Base-by-base conservation (phyloP, 1,140 invertebrate species). In the Drosophila parvula region DNA sequence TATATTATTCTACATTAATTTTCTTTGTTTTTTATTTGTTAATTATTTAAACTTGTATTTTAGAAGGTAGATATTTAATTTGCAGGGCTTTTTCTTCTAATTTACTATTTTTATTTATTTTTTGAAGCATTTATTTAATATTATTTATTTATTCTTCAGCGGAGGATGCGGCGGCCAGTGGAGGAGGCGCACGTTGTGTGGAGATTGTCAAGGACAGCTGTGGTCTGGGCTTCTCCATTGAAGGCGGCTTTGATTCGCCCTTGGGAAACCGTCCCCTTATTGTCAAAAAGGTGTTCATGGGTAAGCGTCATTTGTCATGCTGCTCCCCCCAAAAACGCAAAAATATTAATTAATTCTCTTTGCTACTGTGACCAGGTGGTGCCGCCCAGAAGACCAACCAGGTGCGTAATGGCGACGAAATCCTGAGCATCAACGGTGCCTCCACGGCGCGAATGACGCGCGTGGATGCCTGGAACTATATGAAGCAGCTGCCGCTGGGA, bases 401-500 rank as follows among this genome's bases (percentile, higher is more conserved):
- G 79, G 94, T 99, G 69, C 94, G 95, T 81, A 96, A 96, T 45
- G 97, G 97, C 34, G 97, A 98, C 92, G 96, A 98, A 92, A 94
- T 99, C 61, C 91, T 98, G 8, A 94, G 95, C 65, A 96, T 98
- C 22, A 98, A 98, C 82, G 96, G 95, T 27, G 94, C 94, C 47
- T 95, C 96, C 62, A 95, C 98, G 68, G 95, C 95, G 58, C 94
- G 94, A 47, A 96, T 98, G 94, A 96, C 97, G 1, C 94, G 97
- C 70, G 97, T 97, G 64, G 97, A 98, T 93, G 97, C 97, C 40
- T 98, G 98, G 98, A 97, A 96, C 76, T 94, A 97, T 58, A 95
- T 98, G 93, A 98, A 98, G 92, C 96, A 97, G 76, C 91, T 98
- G 60, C 96, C 96, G 58, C 95, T 97, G 78, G 97, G 97, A 34